These are phyloP conservation scores for Pristionchus exspectatus DNA, from an alignment of 2,888 invertebrate species.

Conservation along the genomic window DNA sequence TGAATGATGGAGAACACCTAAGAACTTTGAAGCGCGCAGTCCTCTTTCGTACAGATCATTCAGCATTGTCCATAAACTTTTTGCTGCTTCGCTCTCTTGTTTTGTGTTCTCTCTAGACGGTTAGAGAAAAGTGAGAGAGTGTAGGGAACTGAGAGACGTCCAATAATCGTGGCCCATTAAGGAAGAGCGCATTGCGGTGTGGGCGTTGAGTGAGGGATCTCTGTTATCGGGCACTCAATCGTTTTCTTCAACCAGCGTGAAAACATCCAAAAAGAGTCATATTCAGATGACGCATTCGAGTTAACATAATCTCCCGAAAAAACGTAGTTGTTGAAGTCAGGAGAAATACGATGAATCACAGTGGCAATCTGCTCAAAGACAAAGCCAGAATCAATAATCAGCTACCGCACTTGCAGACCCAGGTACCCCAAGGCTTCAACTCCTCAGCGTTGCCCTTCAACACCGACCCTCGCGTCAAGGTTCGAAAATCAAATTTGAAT, in stretches of 20 bases:
- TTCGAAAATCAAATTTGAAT: slow-evolving; percentile 43
- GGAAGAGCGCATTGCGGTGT: neutral
- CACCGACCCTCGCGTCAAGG: slow-evolving; percentile 69
- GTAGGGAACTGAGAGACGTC: neutral
- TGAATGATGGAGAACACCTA: neutral
- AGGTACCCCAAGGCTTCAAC: slow-evolving; percentile 70
- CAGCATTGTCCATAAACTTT: slow-evolving; percentile 6
- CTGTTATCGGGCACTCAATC: neutral
- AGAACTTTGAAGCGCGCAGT: slow-evolving; percentile 11
- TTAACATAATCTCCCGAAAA: slow-evolving; percentile 3
- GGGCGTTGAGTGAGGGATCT: slow-evolving; percentile 1
- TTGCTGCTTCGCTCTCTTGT: slow-evolving; percentile 13
- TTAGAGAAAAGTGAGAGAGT: slow-evolving; percentile 12
- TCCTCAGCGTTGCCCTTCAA: slow-evolving; percentile 66
- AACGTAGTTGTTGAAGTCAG: neutral
- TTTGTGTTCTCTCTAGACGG: neutral
- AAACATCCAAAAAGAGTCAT: neutral
- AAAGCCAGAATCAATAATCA: neutral
- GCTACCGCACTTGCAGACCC: slow-evolving; percentile 55
- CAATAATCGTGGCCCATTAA: slow-evolving; percentile 46
- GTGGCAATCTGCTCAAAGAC: neutral
- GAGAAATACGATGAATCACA: neutral
- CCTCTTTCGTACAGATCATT: slow-evolving; percentile 13
- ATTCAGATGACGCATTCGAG: neutral
- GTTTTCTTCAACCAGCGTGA: neutral